These are phyloP conservation scores for Acrobasis consociella DNA, from an alignment of 2,888 invertebrate species.

Conservation along the genomic window DNA sequence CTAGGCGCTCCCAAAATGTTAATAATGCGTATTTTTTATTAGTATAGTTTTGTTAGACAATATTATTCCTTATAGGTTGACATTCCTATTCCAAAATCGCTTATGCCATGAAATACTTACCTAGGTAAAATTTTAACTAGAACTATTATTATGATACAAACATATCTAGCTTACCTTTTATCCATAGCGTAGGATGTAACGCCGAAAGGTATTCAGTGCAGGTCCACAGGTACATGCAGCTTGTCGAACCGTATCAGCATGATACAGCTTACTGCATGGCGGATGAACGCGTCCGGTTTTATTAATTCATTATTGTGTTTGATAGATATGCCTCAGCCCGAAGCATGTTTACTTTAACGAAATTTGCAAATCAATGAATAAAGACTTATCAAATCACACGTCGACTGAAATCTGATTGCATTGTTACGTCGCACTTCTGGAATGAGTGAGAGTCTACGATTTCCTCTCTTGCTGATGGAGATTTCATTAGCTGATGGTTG, in stretches of 20 bases:
- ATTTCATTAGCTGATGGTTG: conserved; percentile 63
- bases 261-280: conserved; percentile 81
- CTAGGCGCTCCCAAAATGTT: not conserved
- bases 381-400: conserved; percentile 38
- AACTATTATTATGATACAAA: conserved; percentile 31
- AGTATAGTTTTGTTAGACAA: conserved; percentile 3
- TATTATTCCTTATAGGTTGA: not conserved
- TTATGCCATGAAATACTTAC: conserved; percentile 35
- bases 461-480: conserved; percentile 53
- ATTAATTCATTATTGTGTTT: conserved; percentile 74
- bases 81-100: conserved; percentile 36
- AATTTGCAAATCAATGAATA: conserved; percentile 50
- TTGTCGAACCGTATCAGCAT: conserved; percentile 73
- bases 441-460: conserved; percentile 49
- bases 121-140: conserved; percentile 9
- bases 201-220: conserved; percentile 32
- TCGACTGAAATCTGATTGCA: conserved; percentile 54
- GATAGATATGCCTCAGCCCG: conserved; percentile 80
- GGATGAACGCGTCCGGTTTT: conserved; percentile 75
- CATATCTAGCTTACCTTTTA: conserved; percentile 34
- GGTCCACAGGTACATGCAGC: conserved; percentile 59
- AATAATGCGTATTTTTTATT: not conserved
- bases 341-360: conserved; percentile 73
- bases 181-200: conserved; percentile 36
- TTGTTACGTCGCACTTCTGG: conserved; percentile 57